phyloP scores from a whole-genome alignment of 2,113 vertebrate species.

The Pandion haliaetus region DNA sequence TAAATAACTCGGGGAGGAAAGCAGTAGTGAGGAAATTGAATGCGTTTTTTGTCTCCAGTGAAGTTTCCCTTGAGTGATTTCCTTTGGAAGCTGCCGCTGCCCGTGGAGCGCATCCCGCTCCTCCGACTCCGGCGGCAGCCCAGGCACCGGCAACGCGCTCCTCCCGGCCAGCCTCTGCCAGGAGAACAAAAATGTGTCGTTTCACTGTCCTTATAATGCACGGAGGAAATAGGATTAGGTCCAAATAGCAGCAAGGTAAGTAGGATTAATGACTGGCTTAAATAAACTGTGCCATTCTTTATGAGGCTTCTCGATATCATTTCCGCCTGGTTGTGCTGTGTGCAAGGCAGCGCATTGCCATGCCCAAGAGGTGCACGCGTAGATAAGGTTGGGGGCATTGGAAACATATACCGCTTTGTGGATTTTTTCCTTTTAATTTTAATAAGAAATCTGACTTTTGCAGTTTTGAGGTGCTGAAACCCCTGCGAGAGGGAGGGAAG shows the following conservation, averaged over 20 bases:
- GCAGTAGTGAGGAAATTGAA: conserved; percentile 72
- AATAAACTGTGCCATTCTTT: conserved; percentile 26
- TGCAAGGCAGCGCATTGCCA: conserved; percentile 8
- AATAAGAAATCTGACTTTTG: background rate
- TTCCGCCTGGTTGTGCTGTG: conserved; percentile 17
- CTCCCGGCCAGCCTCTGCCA: background rate
- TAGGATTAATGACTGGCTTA: conserved; percentile 63
- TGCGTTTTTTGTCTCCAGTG: conserved; percentile 64
- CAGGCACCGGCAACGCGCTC: background rate
- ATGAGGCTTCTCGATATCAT: conserved; percentile 21
- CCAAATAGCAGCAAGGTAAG: conserved; percentile 74
- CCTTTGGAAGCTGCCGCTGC: conserved; percentile 73
- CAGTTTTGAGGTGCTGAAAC: background rate
- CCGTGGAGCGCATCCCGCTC: background rate
- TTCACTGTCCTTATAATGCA: conserved; percentile 44
- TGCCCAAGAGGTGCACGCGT: conserved; percentile 19
- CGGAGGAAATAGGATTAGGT: conserved; percentile 74
- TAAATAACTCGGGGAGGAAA: conserved; percentile 64
- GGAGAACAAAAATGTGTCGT: conserved; percentile 36
- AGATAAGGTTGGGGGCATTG: background rate
- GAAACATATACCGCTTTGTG: background rate
- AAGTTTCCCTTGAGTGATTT: conserved; percentile 82
- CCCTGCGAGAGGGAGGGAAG: background rate
- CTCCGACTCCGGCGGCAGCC: background rate
- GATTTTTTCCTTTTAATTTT: background rate